These are phyloP conservation scores for Schizopygopsis malacanthus DNA, from an alignment of 2,797 vertebrate genomes.

Conservation along the genomic window DNA sequence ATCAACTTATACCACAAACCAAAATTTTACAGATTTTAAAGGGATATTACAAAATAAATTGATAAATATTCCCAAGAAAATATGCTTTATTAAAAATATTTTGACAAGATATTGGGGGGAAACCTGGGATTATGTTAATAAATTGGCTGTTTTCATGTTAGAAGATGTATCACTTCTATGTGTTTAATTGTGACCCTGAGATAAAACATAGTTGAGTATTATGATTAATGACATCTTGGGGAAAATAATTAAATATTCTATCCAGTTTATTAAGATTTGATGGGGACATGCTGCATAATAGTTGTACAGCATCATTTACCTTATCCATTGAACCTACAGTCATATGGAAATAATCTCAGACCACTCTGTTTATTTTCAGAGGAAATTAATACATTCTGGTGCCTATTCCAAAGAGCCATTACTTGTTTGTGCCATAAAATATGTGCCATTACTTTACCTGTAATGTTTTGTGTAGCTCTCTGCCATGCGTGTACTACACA, in stretches of 20 bases:
- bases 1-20: neutral
- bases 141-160: neutral
- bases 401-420: slow-evolving; percentile 53
- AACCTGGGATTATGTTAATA: neutral
- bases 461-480: slow-evolving; percentile 57
- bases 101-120: neutral
- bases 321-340: neutral
- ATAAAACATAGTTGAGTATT: neutral
- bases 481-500: slow-evolving; percentile 56
- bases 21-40: neutral
- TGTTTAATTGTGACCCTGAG: neutral
- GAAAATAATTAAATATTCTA: neutral
- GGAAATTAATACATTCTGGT: slow-evolving; percentile 32
- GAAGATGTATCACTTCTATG: neutral
- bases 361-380: slow-evolving; percentile 25
- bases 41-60: neutral
- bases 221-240: neutral
- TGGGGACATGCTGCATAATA: neutral
- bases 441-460: slow-evolving; percentile 60
- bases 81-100: neutral
- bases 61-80: neutral
- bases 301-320: neutral
- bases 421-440: too few relatives aligned
- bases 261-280: neutral
- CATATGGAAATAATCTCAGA: slow-evolving; percentile 14